phyloP scores from a whole-genome alignment of 2,113 vertebrate species.

The Cyanoderma ruficeps region DNA sequence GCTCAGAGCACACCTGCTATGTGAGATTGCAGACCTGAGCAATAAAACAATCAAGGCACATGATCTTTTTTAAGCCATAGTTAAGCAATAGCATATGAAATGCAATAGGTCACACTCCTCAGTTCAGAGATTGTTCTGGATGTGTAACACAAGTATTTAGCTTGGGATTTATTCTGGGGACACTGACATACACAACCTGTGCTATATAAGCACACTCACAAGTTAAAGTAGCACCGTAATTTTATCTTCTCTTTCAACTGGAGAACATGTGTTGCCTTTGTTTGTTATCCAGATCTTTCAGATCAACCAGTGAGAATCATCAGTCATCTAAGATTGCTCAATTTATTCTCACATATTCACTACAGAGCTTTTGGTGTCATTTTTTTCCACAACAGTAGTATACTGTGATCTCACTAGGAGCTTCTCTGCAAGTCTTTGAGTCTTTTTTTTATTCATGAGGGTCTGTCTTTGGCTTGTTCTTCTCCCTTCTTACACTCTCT shows the following conservation, averaged over 20 bases:
- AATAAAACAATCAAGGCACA: background rate
- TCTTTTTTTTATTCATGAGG: background rate
- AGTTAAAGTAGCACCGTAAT: background rate
- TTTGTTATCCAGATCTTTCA: background rate
- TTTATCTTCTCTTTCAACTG: background rate
- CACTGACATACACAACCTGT: background rate
- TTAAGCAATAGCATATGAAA: background rate
- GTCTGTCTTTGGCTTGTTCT: background rate
- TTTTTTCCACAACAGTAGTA: background rate
- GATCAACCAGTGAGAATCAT: background rate
- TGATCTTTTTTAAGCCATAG: background rate
- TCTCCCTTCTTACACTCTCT: background rate
- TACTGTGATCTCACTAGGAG: background rate
- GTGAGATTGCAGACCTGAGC: fast-evolving
- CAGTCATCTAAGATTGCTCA: background rate
- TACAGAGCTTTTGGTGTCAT: background rate
- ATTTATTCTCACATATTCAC: background rate
- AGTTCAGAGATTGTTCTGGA: background rate
- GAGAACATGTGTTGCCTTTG: background rate
- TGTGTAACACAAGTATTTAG: background rate
- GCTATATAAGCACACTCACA: background rate
- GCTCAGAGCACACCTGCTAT: background rate
- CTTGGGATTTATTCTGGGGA: background rate
- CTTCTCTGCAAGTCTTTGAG: background rate
- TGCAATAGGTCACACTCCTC: background rate